Conservation (phyloP, 2,113 vertebrate species). For the Aviceda subcristata region DNA sequence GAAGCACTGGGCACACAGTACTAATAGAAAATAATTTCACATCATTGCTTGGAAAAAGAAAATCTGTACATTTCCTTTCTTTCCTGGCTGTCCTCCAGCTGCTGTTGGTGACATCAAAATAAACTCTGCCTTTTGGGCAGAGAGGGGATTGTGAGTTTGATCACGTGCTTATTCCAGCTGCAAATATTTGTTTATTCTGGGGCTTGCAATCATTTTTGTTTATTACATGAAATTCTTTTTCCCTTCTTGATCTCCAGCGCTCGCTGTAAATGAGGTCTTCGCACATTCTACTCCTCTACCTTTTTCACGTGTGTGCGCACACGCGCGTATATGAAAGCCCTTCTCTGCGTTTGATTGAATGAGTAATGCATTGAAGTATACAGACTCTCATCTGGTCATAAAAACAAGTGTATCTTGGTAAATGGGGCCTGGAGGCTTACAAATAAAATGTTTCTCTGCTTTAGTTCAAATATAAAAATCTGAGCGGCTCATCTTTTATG, state of each 20-base stretch:
- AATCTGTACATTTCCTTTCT: background rate
- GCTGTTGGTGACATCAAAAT: background rate
- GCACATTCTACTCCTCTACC: background rate
- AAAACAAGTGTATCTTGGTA: background rate
- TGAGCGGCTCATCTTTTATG: background rate
- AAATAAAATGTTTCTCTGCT: background rate
- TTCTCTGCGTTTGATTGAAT: rapidly evolving
- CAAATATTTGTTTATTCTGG: background rate
- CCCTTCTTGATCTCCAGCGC: background rate
- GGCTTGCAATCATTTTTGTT: background rate
- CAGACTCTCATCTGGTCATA: background rate
- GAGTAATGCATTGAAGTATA: rapidly evolving
- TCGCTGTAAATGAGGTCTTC: background rate
- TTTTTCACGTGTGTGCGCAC: rapidly evolving
- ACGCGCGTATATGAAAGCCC: background rate
- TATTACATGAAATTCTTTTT: background rate
- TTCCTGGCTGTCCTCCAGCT: background rate
- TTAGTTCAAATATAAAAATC: background rate
- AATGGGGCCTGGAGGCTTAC: background rate
- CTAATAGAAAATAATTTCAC: background rate
- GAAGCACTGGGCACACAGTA: background rate
- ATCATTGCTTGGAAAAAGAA: background rate
- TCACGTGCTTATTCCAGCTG: background rate
- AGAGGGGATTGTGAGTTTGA: background rate
- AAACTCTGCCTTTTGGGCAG: background rate